Base-by-base conservation (phyloP, 2,888 invertebrate species). In the Polydrusus pterygomalis region DNA sequence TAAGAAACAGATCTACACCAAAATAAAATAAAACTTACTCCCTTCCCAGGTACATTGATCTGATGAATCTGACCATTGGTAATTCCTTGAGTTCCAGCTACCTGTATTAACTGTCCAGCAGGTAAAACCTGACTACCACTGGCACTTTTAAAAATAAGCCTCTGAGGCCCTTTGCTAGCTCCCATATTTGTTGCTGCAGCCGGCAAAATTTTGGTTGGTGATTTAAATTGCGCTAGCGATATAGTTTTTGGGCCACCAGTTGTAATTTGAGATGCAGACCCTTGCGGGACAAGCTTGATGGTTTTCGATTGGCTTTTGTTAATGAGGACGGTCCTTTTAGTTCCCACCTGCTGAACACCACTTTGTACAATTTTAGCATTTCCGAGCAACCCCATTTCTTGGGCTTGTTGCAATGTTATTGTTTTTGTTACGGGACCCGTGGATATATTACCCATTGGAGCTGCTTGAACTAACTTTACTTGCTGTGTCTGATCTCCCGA, bases 41-140 rank as follows among this genome's bases (percentile, higher is more conserved):
- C 93, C 88, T 92, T 92, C 13, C 93, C 92, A 1, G 93, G 93
- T 76, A 93, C 91, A 86, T 93, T 93, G 77, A 94, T 92, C 83
- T 93, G 93, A 86, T 93, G 93, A n/a, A 93, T 87, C 84, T 93
- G 88, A 40, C 87, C 87, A 49, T 91, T 81, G 89, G 88, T 80
- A 85, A 84, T 85, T 49, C 75, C 73, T 80, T 82, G 83, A 85
- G 86, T 80, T 17, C 85, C 85, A 17, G 84, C 80, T 2, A 87
- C 84, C 75, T 87, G 87, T 56, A 87, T 86, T 34, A 87, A 79
- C 72, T 87, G 87, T 2, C 83, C 85, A 38, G 86, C 81, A 25
- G 86, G 84, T 64, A 87, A 79, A 76, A 91, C 89, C 7, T 90
- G 88, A 84, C 82, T 87, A 83, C 80, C 82, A 20, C 82, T 79